Evolutionary conservation across 2,113 vertebrate species (phyloP), one percentile per base, ranked within the genome.

Genomic region (Puntigrus tetrazona): DNA sequence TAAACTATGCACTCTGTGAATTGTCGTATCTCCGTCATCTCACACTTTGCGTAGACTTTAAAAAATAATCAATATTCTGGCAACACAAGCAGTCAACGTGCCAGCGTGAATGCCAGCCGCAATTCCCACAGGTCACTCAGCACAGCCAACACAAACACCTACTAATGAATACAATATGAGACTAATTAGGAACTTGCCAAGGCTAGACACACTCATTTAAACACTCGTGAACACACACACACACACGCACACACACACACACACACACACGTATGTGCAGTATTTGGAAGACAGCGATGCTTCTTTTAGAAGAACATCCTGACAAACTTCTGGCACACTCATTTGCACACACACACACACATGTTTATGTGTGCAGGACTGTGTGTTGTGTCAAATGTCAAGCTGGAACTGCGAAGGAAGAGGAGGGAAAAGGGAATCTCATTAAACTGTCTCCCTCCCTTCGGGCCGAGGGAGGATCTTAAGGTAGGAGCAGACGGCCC

Each of bases 101-200:
- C 73, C 45, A 78, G 55, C 13, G 41, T 76, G 70, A 61, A 83
- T 27, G 25, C 47, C 81, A 61, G 22, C 80, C 43, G 25, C 16
- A 52, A 52, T 52, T 76, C 65, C 74, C 57, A 69, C 57, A 50
- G 82, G 75, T 78, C 74, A 84, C 43, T 50, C 43, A 50, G 8
- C 61, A 79, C 65, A 78, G 43, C 72, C 52, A 63, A 85, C 52
- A 76, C 89, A 74, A 86, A 86, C 87, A 61, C 85, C 47, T 67
- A 72, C 34, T n/a, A 31, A 84, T 77, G 50, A 83, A 79, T 43
- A 73, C 52, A 59, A 45, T 41, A 67, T 18, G 70, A 20, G 81
- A 22, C 38, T 67, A 83, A 63, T 74, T 59, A 45, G 22, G 45
- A 77, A 27, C 22, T 78, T 52, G 41, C 74, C 63, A 69, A 78